Evolutionary conservation across 2,113 vertebrate species (phyloP), one percentile per base, ranked within the genome.

Genomic region (Oophaga pumilio): DNA sequence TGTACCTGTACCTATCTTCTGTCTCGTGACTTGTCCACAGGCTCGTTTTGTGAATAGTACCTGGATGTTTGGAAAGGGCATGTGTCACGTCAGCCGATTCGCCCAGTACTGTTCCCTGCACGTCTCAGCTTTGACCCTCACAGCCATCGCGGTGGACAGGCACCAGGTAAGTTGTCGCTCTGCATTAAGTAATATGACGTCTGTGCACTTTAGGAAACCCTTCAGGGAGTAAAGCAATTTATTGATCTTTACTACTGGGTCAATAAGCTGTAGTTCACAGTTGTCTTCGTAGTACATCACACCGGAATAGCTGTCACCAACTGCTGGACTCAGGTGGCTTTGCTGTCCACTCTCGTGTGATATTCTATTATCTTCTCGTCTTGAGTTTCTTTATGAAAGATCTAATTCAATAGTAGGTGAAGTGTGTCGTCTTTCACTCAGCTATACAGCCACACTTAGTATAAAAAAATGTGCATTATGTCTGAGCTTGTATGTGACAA

Each of bases 51-150:
- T 99, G 89, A 96, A 97, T 93, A 99, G 97, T 85, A 97, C 96
- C 0, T 98, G 97, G 98, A 92, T 97, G 85, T 99, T 99, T 1
- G 97, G 97, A 82, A 97, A 96, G 82, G 94, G 91, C 4, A 99
- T 99, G 98, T 99, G 97, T 86, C 98, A 99, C 1, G 89, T 99
- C 91, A 99, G 98, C 78, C 96, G 98, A 52, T 99, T 99, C 64
- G 98, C 96, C 0, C 97, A 99, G 90, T 98, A 99, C 89, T 99
- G 97, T 89, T 99, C 97, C 7, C 94, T 99, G 66, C 97, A 99
- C 0, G 96, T 99, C 82, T 99, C 97, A 13, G 97, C 96, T 0
- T 92, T 99, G 90, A 98, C 98, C 0, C 94, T 99, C 85, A 97
- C 97, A 0, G 97, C 96, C 66, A 99, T 99, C 1, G 97, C 98